phyloP scores from a whole-genome alignment of 2,888 invertebrate species.

The Erebia ligea region DNA sequence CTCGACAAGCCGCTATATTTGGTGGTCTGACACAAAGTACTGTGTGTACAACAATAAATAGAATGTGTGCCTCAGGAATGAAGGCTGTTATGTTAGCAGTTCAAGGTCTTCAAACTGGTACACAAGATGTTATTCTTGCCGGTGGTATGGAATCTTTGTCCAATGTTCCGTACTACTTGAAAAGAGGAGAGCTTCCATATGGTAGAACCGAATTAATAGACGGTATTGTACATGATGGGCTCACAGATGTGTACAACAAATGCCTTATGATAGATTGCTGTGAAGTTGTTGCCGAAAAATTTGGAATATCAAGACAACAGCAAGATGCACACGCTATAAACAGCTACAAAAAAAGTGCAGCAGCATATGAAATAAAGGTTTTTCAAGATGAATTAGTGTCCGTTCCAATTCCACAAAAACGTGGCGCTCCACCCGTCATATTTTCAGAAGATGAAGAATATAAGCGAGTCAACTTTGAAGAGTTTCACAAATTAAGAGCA shows the following conservation, averaged over 20 bases:
- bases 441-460: constrained; percentile 97
- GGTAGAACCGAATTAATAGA: constrained; percentile 94
- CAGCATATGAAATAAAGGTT: constrained; percentile 89
- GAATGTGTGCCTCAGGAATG: constrained; percentile 99
- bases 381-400: constrained; percentile 93
- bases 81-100: constrained; percentile 97
- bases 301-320: constrained; percentile 91
- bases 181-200: constrained; percentile 94
- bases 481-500: constrained; percentile 92
- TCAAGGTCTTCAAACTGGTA: constrained; percentile 95
- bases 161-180: constrained; percentile 97
- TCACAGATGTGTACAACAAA: constrained; percentile 98
- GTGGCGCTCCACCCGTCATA: constrained; percentile 90
- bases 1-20: constrained; percentile 96
- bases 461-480: constrained; percentile 96
- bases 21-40: constrained; percentile 95
- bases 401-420: constrained; percentile 91
- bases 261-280: constrained; percentile 98
- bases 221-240: constrained; percentile 97
- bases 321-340: constrained; percentile 97
- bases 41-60: constrained; percentile 96
- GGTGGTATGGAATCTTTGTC: constrained; percentile 99
- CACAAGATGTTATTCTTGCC: constrained; percentile 94
- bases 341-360: constrained; percentile 95
- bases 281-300: constrained; percentile 97